Base-by-base conservation (phyloP, 2,797 vertebrate genomes). In the Cebuella pygmaea region DNA sequence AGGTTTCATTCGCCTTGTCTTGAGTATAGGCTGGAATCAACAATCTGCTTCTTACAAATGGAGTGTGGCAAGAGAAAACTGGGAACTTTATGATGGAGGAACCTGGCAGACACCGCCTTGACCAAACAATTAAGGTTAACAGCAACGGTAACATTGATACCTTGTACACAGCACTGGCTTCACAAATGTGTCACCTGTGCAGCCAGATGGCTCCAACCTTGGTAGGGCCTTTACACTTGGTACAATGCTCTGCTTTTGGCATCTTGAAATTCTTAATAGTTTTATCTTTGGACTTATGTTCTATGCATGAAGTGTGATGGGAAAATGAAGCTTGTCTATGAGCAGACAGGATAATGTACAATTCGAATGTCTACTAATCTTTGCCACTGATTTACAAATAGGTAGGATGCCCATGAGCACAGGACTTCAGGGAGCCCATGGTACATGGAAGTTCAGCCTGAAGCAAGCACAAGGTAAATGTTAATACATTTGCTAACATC, bases 111-210 rank as follows among this genome's bases (percentile, higher is more conserved):
- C 0, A 0, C 1, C 12, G 6, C 27, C 41, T 74, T 11, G 24
- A 17, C 7, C 30, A 79, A 70, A 24, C 1, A 26, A 67, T 76
- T 22, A 44, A 83, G n/a, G 74, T 52, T 10, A 74, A 64, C 12
- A 78, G 24, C 24, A 78, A 70, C 24, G 10, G 15, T 19, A 26
- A 46, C 2, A 0, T 20, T 7, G 5, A 17, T 30, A 39, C 72
- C 50, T 8, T 0, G 1, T 5, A 76, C 33, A 20, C 10, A n/a
- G 15, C 20, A 36, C 26, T 67, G 80, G n/a, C 39, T 57, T 79
- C 10, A 15, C 0, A 12, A 39, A 50, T 9, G 10, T 10, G 4
- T 3, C 13, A 36, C 3, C 41, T 4, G 17, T n/a, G 11, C 0
- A 24, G 27, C 17, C 55, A 78, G 5, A 70, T 2, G 8, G 4